A percentile compares a stretch with the other conserved stretches of the same genome.
Evolutionary conservation across 1,140 invertebrate species (phyloP).

Genomic region (Sminthurinus signatus): DNA sequence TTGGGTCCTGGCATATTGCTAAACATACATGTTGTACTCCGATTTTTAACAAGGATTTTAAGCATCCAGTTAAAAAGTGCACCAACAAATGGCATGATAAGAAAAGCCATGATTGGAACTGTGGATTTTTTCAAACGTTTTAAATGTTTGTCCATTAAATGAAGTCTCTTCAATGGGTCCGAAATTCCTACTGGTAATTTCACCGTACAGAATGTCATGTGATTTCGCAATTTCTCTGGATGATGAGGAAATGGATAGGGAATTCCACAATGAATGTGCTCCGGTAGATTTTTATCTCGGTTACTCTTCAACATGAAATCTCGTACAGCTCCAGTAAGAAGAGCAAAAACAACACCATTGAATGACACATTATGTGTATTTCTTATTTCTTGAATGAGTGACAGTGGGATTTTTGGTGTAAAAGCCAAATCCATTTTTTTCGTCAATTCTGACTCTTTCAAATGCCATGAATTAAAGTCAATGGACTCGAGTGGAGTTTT

Average conservation of each 20-base stretch:
- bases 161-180: background rate
- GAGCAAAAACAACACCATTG: slow-evolving; percentile 21
- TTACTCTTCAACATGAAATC: slow-evolving; percentile 17
- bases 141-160: slow-evolving; percentile 9
- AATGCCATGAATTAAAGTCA: slow-evolving; percentile 21
- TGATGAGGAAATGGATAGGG: slow-evolving; percentile 22
- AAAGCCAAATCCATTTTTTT: slow-evolving; percentile 11
- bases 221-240: slow-evolving; percentile 27
- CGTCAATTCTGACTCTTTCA: slow-evolving; percentile 14
- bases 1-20: slow-evolving; percentile 13
- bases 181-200: slow-evolving; percentile 1
- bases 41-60: slow-evolving; percentile 3
- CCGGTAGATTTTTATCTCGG: slow-evolving; percentile 14
- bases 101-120: slow-evolving; percentile 7
- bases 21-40: slow-evolving; percentile 13
- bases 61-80: slow-evolving; percentile 5
- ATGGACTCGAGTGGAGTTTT: slow-evolving; percentile 8
- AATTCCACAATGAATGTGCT: slow-evolving; percentile 9
- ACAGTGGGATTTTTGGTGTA: slow-evolving; percentile 10
- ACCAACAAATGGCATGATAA: slow-evolving; percentile 1
- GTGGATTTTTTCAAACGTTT: slow-evolving; percentile 1
- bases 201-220: slow-evolving; percentile 15
- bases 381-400: slow-evolving; percentile 17
- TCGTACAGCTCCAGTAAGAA: slow-evolving; percentile 14
- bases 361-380: slow-evolving; percentile 13